Evolutionary conservation across 1,140 invertebrate species (phyloP), one percentile per base, ranked within the genome.

Genomic region (Planococcus citri): DNA sequence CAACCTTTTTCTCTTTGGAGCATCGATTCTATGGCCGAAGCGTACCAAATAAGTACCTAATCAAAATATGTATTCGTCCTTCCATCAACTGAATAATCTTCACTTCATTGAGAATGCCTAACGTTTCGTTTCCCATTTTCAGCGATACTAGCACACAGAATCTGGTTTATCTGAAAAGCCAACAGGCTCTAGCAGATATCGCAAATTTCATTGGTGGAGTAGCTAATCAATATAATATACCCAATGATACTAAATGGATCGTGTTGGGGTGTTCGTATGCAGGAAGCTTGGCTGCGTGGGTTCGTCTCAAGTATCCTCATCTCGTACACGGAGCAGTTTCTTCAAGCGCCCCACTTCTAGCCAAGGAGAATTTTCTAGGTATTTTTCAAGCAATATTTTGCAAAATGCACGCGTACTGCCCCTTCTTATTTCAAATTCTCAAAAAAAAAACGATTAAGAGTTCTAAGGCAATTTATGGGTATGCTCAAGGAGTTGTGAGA

Each of bases 1-100:
- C 94, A 0, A 78, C 94, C 1, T 91, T 89, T 72, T 88, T 97
- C 51, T 86, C 88, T 78, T 73, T 97, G 27, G 95, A 97, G 77
- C 95, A 98, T 80, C 83, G 94, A 69, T 97, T 84, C 79, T 97
- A 97, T 84, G 95, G 95, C 71, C 86, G 92, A 78, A 95, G 92
- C 79, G 89, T 88, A 75, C 95, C 95, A 2, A 93, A 90, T 12
- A 71, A 74, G 88, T 90, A 82, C n/a, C n/a, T n/a, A 79, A 70
- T 37, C 33, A 33, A 24, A 68, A n/a, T n/a, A n/a, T n/a, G n/a
- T n/a, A 29, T 25, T 68, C 38, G 8, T 41, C 33, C 10, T n/a
- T 22, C n/a, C 29, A 14, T 61, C 38, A 14, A 27, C 68, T 25
- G 37, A 60, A 1, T 69, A 2, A 69, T 29, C 21, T 12, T n/a